Evolutionary conservation across 2,888 invertebrate genomes (phyloP).

Genomic region (Tridacna gigas): DNA sequence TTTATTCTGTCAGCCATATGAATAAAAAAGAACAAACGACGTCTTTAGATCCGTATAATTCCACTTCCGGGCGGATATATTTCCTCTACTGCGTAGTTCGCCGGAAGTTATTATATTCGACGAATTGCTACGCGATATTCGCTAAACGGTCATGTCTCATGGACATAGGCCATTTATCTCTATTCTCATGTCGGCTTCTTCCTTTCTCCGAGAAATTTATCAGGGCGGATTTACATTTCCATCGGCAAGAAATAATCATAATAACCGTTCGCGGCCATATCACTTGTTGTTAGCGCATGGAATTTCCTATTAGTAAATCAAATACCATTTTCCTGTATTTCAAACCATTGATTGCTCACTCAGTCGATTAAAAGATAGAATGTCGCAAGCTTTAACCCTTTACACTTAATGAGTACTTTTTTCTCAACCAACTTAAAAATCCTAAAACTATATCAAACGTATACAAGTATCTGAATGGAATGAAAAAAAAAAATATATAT

Average conservation of each 20-base stretch:
- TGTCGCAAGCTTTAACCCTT: too few species aligned
- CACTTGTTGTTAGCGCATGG: conserved; percentile 42
- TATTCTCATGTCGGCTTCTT: conserved; percentile 49
- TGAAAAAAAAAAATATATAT: too few species aligned
- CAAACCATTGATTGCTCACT: conserved; percentile 2
- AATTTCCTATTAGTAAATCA: conserved; percentile 39
- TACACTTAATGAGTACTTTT: too few species aligned
- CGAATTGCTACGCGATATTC: conserved; percentile 38
- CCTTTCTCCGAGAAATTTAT: conserved; percentile 47
- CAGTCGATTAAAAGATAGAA: not conserved
- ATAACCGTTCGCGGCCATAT: conserved; percentile 25
- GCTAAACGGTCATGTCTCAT: conserved; percentile 47
- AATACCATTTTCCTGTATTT: conserved; percentile 34
- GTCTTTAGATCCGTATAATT: conserved; percentile 33
- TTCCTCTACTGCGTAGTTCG: conserved; percentile 48
- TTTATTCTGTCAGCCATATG: not conserved
- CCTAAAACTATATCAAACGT: too few species aligned
- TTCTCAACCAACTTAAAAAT: too few species aligned
- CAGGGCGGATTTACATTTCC: conserved; percentile 33
- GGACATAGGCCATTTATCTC: conserved; percentile 56
- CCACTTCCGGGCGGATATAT: conserved; percentile 50
- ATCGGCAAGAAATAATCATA: conserved; percentile 28
- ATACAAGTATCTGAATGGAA: too few species aligned
- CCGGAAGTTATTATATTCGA: conserved; percentile 56
- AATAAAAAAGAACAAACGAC: conserved; percentile 5